Conservation (phyloP, 2,113 vertebrate genomes). For the Trogon melanurus region DNA sequence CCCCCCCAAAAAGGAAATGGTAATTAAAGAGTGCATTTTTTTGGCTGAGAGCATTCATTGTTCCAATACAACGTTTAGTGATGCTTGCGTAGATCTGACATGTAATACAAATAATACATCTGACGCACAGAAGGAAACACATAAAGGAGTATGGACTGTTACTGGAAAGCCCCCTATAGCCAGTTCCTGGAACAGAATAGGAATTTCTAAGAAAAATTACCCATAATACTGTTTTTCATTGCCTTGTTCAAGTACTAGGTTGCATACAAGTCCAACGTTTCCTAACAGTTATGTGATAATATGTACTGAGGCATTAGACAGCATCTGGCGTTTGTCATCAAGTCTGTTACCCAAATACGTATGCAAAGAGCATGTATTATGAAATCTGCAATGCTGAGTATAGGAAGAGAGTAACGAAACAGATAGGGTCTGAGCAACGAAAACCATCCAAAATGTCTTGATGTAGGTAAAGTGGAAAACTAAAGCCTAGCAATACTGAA, state of each 20-base stretch:
- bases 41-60: not conserved
- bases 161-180: not conserved
- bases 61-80: not conserved
- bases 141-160: not conserved
- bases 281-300: not conserved
- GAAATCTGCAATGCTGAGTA: not conserved
- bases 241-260: not conserved
- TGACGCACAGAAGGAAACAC: not conserved
- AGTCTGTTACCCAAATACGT: not conserved
- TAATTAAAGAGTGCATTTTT: not conserved
- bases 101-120: not conserved
- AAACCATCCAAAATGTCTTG: not conserved
- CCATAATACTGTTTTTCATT: not conserved
- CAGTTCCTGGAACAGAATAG: not conserved
- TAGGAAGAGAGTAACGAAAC: not conserved
- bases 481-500: not conserved
- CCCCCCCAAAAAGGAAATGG: not conserved
- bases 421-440: not conserved
- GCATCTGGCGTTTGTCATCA: rapidly evolving
- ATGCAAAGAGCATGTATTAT: not conserved
- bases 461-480: not conserved
- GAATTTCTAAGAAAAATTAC: not conserved
- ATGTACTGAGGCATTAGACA: not conserved
- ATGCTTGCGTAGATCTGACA: not conserved
- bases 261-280: not conserved